Evolutionary conservation across 2,113 vertebrate species (phyloP).

Genomic region (Ptychochromis oligacanthus): DNA sequence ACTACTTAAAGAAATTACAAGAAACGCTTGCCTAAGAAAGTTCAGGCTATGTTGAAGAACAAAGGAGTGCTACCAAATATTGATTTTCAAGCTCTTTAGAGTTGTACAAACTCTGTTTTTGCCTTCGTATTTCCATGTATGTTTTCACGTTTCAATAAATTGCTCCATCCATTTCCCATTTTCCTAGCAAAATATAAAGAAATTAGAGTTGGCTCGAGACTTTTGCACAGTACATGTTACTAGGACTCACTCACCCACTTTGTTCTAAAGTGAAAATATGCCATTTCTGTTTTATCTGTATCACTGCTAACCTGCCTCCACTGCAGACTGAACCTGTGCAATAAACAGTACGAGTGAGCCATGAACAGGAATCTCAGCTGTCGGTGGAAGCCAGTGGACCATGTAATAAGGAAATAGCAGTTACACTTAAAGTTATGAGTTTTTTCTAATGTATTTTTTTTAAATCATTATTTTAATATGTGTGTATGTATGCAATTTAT

Average conservation of each 20-base stretch:
- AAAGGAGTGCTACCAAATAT: too few relatives aligned
- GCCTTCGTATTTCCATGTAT: too few relatives aligned
- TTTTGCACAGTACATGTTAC: not conserved
- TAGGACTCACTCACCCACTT: not conserved
- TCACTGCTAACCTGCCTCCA: slow-evolving; percentile 9
- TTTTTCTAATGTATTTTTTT: too few relatives aligned
- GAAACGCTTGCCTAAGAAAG: too few relatives aligned
- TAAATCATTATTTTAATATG: not conserved
- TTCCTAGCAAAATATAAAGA: too few relatives aligned
- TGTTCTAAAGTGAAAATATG: slow-evolving; percentile 5
- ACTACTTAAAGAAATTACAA: too few relatives aligned
- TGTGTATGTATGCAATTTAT: not conserved
- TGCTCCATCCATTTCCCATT: too few relatives aligned
- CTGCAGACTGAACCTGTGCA: slow-evolving; percentile 21
- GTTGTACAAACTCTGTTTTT: too few relatives aligned
- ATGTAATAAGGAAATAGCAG: slow-evolving; percentile 5
- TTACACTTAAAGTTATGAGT: not conserved
- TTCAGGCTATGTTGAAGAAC: too few relatives aligned
- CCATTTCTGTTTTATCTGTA: slow-evolving; percentile 16
- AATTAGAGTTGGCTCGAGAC: too few relatives aligned
- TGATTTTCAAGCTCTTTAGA: too few relatives aligned
- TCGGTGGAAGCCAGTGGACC: not conserved
- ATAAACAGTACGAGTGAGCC: not conserved
- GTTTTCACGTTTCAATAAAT: too few relatives aligned
- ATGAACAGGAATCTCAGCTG: not conserved